Conservation (phyloP, 2,797 vertebrate species). For the Syngnathus rostellatus region DNA sequence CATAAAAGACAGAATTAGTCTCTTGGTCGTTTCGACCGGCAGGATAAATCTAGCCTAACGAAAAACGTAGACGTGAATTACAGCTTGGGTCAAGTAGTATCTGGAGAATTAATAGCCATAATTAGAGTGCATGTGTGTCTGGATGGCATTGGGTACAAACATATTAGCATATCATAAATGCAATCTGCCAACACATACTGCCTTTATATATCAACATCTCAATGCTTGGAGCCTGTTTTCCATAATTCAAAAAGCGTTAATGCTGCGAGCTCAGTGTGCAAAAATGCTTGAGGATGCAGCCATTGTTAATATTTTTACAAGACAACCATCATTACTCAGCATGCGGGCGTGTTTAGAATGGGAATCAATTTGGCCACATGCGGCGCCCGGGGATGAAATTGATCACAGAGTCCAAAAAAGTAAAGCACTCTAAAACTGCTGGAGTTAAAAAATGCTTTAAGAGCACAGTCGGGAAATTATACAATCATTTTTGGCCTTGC, state of each 20-base stretch:
- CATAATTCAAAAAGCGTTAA: constrained; percentile 17
- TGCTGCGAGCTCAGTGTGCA: constrained; percentile 3
- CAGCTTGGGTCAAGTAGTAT: not conserved
- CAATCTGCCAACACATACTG: not conserved
- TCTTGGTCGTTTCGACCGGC: not conserved
- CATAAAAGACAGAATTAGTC: not conserved
- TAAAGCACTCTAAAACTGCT: not conserved
- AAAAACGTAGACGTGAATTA: not conserved
- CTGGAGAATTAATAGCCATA: not conserved
- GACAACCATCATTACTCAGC: constrained; percentile 12
- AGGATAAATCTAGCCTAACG: not conserved
- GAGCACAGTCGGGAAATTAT: not conserved
- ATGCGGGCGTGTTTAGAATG: constrained; percentile 18
- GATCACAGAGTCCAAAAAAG: not conserved
- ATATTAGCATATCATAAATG: not conserved
- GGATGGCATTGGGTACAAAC: not conserved
- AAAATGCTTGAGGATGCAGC: constrained; percentile 17
- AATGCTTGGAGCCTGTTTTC: not conserved
- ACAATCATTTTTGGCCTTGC: not conserved
- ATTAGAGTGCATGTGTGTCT: not conserved
- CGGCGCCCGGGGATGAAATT: not conserved
- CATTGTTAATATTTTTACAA: constrained; percentile 15
- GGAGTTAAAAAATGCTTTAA: constrained; percentile 1
- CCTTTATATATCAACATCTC: not conserved
- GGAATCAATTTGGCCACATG: constrained; percentile 37